Conservation (phyloP, 2,113 vertebrate genomes). For the Chrysochloris asiatica region DNA sequence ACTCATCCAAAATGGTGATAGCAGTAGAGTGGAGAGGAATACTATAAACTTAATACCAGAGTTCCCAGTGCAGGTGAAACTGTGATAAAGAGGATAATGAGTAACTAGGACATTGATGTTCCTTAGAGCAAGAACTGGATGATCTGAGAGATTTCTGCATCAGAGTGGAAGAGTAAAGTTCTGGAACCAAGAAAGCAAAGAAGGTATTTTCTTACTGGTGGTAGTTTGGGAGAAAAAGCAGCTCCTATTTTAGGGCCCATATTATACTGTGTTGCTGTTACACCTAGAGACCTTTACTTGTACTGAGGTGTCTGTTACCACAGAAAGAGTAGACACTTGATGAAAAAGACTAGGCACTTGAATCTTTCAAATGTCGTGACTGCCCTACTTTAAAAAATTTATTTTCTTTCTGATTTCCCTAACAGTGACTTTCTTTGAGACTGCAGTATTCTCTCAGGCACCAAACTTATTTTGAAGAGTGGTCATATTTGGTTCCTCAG, state of each 20-base stretch:
- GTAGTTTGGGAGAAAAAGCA: not conserved
- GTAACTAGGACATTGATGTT: not conserved
- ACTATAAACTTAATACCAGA: not conserved
- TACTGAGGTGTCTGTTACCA: not conserved
- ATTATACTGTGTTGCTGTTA: not conserved
- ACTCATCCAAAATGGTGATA: not conserved
- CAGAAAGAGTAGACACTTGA: not conserved
- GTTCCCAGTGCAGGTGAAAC: not conserved
- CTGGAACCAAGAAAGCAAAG: not conserved
- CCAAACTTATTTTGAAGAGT: slow-evolving; percentile 33
- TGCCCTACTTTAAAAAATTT: not conserved
- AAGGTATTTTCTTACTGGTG: not conserved
- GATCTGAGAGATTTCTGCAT: not conserved
- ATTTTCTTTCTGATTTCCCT: not conserved
- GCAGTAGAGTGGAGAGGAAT: not conserved
- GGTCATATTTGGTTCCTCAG: slow-evolving; percentile 25
- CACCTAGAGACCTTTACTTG: not conserved
- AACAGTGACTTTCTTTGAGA: not conserved
- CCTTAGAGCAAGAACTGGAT: not conserved
- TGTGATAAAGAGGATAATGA: not conserved
- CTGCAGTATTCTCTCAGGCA: slow-evolving; percentile 20
- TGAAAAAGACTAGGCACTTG: not conserved
- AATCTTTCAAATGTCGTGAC: not conserved
- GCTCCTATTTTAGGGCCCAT: not conserved
- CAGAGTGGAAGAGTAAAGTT: not conserved